Base-by-base conservation (phyloP, 2,797 vertebrate genomes). In the Fistularia commersonii region DNA sequence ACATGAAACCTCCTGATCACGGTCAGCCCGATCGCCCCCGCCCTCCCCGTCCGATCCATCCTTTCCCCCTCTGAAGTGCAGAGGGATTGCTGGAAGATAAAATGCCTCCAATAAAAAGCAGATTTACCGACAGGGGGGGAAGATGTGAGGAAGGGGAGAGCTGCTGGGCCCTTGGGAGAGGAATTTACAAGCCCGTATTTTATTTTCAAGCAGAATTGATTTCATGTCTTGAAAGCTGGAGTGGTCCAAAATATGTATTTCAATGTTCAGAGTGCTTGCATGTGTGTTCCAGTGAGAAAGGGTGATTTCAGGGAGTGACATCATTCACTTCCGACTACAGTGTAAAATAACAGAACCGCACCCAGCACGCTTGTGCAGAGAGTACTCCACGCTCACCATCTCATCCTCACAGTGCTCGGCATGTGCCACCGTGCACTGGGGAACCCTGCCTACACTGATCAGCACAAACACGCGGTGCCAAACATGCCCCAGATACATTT, bases 271-370 rank as follows among this genome's bases (percentile, higher is more conserved):
- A 2, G 23, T 4, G 23, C 23, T 23, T 23, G 23, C 23, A 23
- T 4, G 23, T 23, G 23, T 23, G 23, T 4, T 23, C 2, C 23
- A 23, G 35, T 8, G 35, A 7, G 9, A 13, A 14, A 7, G 32
- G 1, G 14, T 44, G 54, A 66, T 52, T 48, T 55, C 32, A 46
- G 44, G 37, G 14, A 13, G 36, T 23, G 23, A 23, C 23, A 23
- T 23, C 23, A 23, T 23, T 23, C 23, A 41, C 45, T 40, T 43
- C 46, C 41, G 0, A 5, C 9, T 14, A 48, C 42, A 39, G 41
- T 71, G 80, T 80, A 86, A 84, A 76, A 70, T 32, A 76, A 82
- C 61, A 63, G 48, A 76, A 76, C 83, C 79, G 54, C 82, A 64
- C 82, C 79, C 78, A 67, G 53, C 43, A 50, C 66, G 70, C 75